Conservation (phyloP, 2,113 vertebrate species). For the Peromyscus polionotus region DNA sequence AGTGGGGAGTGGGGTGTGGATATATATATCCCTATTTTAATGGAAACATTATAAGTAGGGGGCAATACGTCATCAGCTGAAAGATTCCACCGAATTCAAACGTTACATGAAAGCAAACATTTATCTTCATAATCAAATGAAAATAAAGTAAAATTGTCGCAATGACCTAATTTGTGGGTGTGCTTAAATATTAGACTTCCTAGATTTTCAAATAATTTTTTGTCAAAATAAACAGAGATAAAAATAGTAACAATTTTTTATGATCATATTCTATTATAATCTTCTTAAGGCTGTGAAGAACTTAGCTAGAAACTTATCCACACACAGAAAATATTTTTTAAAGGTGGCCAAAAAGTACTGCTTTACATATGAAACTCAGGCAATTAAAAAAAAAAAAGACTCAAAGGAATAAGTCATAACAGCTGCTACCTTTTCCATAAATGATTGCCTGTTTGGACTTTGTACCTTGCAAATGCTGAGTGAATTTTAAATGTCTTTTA, state of each 20-base stretch:
- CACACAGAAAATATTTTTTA: not conserved
- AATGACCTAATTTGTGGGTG: not conserved
- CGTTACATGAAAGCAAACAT: not conserved
- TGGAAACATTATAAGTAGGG: not conserved
- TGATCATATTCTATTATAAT: not conserved
- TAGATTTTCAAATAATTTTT: slow-evolving; percentile 43
- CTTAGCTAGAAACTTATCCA: slow-evolving; percentile 8
- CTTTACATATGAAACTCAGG: slow-evolving; percentile 75
- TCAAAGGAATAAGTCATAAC: slow-evolving; percentile 78
- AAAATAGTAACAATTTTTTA: not conserved
- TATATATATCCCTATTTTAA: not conserved
- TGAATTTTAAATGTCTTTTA: slow-evolving; percentile 83
- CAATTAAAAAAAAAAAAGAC: slow-evolving; percentile 70
- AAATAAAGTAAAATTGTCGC: not conserved
- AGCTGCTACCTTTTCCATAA: slow-evolving; percentile 83
- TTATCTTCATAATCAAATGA: not conserved
- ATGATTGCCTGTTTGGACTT: slow-evolving; percentile 79
- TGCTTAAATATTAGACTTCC: not conserved
- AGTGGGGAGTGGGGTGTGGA: too few species aligned
- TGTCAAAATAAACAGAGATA: not conserved
- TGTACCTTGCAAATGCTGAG: slow-evolving; percentile 78
- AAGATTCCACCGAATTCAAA: not conserved
- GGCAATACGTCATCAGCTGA: not conserved
- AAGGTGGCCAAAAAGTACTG: slow-evolving; percentile 44
- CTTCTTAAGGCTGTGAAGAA: not conserved